Evolutionary conservation across 2,113 vertebrate genomes (phyloP).

Genomic region (Calidris pygmaea): DNA sequence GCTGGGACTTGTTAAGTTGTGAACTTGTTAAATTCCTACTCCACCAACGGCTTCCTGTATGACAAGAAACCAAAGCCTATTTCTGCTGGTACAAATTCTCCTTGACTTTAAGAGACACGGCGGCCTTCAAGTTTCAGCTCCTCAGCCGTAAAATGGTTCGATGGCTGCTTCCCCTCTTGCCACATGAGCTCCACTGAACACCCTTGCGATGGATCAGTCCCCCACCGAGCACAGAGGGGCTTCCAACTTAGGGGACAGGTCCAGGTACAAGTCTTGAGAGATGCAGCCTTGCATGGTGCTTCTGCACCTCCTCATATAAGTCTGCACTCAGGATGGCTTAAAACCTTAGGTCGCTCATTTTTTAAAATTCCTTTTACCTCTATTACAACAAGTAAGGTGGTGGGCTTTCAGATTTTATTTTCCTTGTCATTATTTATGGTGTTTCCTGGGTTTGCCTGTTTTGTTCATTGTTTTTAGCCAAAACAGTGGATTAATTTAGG

Average conservation of each 20-base stretch:
- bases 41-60: slow-evolving; percentile 55
- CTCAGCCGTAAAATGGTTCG: not conserved
- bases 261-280: not conserved
- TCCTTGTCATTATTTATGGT: not conserved
- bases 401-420: not conserved
- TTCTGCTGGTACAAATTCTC: slow-evolving; percentile 44
- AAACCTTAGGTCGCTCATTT: not conserved
- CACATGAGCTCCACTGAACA: not conserved
- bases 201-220: not conserved
- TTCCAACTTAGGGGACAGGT: not conserved
- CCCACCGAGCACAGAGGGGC: accelerated
- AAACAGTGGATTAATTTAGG: not conserved
- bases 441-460: not conserved
- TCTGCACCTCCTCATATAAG: not conserved
- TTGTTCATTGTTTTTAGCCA: not conserved
- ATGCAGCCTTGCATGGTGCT: not conserved
- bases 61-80: slow-evolving; percentile 36
- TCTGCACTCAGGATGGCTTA: not conserved
- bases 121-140: not conserved
- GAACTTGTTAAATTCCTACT: slow-evolving; percentile 62
- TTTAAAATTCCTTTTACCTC: not conserved
- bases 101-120: not conserved
- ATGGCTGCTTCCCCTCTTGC: not conserved
- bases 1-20: slow-evolving; percentile 64
- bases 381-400: not conserved